Percentiles rank a stretch among this genome's conserved stretches.
Evolutionary conservation across 2,797 vertebrate genomes (phyloP).

Genomic region (Tiaroga cobitis): DNA sequence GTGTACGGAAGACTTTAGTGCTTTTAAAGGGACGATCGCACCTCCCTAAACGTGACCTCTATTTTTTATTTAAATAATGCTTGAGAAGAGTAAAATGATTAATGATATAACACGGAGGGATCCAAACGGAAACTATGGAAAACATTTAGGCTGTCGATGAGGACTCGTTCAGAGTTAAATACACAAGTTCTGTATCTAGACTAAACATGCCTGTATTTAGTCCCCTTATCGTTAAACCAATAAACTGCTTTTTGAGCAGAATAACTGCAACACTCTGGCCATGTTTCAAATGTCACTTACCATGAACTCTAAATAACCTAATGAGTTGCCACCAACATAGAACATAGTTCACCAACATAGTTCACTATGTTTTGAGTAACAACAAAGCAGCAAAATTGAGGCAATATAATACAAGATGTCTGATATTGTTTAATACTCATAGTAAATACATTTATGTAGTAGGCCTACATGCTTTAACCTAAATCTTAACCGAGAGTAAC

Average conservation of each 20-base stretch:
- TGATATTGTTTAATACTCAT: not conserved
- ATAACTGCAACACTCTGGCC: not conserved
- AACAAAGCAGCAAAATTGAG: not conserved
- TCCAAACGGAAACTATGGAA: not conserved
- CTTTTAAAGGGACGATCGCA: constrained; percentile 37
- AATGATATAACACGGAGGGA: not conserved
- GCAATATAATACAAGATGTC: not conserved
- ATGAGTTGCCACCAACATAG: constrained; percentile 2
- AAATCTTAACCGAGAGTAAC: not conserved
- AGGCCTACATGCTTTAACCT: not conserved
- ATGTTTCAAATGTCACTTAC: not conserved
- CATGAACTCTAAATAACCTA: not conserved
- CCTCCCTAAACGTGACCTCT: not conserved
- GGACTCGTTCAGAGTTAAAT: not conserved
- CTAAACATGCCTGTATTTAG: not conserved
- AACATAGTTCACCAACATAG: constrained; percentile 7
- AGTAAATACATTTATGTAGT: not conserved
- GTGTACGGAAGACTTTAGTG: not conserved
- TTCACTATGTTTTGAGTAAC: not conserved
- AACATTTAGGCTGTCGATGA: not conserved
- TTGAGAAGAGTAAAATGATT: not conserved
- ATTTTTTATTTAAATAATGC: not conserved
- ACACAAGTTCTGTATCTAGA: not conserved
- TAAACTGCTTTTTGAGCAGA: not conserved
- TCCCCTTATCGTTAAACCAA: not conserved